These are phyloP conservation scores for Cherax destructor DNA, from an alignment of 1,140 invertebrate species.

Conservation along the genomic window DNA sequence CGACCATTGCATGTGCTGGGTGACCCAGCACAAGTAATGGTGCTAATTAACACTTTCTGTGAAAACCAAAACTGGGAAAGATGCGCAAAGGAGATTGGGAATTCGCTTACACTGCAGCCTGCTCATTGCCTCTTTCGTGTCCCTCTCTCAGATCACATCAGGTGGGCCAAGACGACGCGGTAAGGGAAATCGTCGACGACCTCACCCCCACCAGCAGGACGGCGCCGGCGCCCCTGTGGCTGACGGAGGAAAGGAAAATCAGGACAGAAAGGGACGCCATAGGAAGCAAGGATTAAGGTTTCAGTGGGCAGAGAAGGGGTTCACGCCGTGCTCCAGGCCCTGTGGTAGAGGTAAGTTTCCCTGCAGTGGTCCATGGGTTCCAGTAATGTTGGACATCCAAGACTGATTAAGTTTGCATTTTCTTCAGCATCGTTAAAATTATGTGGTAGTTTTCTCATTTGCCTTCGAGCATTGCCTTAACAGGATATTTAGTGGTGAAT, in stretches of 20 bases:
- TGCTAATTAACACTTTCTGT: too few species aligned
- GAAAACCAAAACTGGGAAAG: too few species aligned
- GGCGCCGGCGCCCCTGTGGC: not conserved
- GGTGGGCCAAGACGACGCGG: not conserved
- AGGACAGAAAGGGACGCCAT: slow-evolving; percentile 68
- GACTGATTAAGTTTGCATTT: not conserved
- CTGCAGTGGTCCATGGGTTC: not conserved
- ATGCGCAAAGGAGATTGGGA: too few species aligned
- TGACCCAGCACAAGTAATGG: too few species aligned
- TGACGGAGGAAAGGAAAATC: slow-evolving; percentile 39
- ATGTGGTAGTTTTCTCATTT: too few species aligned
- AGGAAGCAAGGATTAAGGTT: slow-evolving; percentile 75
- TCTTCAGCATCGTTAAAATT: not conserved
- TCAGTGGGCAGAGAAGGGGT: slow-evolving; percentile 78
- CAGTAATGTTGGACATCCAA: not conserved
- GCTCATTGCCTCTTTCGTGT: not conserved
- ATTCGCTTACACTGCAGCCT: too few species aligned
- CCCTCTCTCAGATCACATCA: not conserved
- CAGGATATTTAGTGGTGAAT: too few species aligned
- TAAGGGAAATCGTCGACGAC: slow-evolving; percentile 25
- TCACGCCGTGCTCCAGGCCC: slow-evolving; percentile 78
- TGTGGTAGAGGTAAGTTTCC: slow-evolving; percentile 78
- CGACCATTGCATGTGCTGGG: too few species aligned
- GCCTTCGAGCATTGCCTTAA: too few species aligned
- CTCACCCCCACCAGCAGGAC: slow-evolving; percentile 21